Percentiles rank a stretch among this genome's conserved stretches.
Conservation (phyloP, 1,140 invertebrate species). For the Cotesia typhae region DNA sequence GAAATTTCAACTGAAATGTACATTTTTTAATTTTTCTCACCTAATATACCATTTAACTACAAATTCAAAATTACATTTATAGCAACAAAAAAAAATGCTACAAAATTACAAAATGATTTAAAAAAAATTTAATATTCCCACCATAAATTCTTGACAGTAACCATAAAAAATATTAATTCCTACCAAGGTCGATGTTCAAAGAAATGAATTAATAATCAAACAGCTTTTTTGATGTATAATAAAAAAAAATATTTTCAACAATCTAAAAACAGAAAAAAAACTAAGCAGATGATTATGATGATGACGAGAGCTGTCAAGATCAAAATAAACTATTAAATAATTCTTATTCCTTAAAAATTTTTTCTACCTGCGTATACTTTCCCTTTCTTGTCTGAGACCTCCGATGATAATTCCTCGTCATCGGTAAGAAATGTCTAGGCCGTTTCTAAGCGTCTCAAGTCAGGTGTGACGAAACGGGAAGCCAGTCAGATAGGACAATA, state of each 20-base stretch:
- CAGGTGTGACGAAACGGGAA: slow-evolving; percentile 24
- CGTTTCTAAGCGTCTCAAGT: slow-evolving; percentile 8
- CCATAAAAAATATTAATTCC: too few relatives aligned
- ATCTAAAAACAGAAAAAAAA: too few relatives aligned
- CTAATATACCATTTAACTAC: too few relatives aligned
- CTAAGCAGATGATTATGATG: not conserved
- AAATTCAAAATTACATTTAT: too few relatives aligned
- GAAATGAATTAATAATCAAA: too few relatives aligned
- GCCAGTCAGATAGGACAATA: not conserved
- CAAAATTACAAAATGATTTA: too few relatives aligned
- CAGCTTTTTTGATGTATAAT: not conserved
- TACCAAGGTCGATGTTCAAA: too few relatives aligned
- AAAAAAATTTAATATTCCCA: too few relatives aligned
- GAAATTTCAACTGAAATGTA: too few relatives aligned
- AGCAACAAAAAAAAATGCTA: too few relatives aligned
- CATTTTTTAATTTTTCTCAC: too few relatives aligned
- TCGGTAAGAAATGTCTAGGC: slow-evolving; percentile 31
- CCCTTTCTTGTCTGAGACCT: slow-evolving; percentile 12
- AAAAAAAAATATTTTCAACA: not conserved
- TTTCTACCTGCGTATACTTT: slow-evolving; percentile 8
- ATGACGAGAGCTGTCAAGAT: not conserved
- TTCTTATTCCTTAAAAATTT: not conserved
- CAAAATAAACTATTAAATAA: not conserved
- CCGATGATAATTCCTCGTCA: slow-evolving; percentile 14
- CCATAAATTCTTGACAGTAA: too few relatives aligned